These are phyloP conservation scores for Noctua fimbriata DNA, from an alignment of 2,888 invertebrate species.

Conservation along the genomic window DNA sequence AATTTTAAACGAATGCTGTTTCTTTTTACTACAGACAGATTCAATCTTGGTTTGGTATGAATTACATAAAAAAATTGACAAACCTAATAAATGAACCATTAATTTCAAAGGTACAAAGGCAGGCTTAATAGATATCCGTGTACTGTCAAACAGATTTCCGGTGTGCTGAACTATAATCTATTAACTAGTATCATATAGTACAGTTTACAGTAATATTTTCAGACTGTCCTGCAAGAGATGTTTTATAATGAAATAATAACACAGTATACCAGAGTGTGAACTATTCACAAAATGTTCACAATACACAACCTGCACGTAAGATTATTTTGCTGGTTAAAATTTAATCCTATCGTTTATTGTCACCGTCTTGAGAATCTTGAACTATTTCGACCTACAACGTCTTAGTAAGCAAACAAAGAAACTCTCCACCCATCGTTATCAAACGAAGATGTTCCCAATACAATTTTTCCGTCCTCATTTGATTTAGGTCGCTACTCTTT, in stretches of 20 bases:
- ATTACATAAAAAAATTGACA: not conserved
- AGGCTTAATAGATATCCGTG: not conserved
- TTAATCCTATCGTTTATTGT: not conserved
- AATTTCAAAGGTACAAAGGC: not conserved
- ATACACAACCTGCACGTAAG: not conserved
- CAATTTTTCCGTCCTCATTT: slow-evolving; percentile 54
- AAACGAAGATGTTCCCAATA: slow-evolving; percentile 47
- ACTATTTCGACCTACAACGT: not conserved
- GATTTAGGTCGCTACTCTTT: slow-evolving; percentile 62
- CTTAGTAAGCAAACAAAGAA: slow-evolving; percentile 15
- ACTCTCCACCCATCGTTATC: slow-evolving; percentile 22
- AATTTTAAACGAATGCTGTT: not conserved
- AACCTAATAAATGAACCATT: not conserved
- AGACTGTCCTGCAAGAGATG: not conserved
- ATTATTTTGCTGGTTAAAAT: not conserved
- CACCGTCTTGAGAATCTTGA: not conserved
- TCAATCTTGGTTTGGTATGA: not conserved
- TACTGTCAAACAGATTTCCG: not conserved
- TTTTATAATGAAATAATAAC: not conserved
- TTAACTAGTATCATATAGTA: too few relatives aligned
- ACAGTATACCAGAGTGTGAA: not conserved
- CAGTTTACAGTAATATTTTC: too few relatives aligned
- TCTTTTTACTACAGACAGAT: not conserved
- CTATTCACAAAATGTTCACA: not conserved
- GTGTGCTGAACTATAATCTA: too few relatives aligned